Evolutionary conservation across 2,888 invertebrate genomes (phyloP).

Genomic region (Drosophila prostipennis): DNA sequence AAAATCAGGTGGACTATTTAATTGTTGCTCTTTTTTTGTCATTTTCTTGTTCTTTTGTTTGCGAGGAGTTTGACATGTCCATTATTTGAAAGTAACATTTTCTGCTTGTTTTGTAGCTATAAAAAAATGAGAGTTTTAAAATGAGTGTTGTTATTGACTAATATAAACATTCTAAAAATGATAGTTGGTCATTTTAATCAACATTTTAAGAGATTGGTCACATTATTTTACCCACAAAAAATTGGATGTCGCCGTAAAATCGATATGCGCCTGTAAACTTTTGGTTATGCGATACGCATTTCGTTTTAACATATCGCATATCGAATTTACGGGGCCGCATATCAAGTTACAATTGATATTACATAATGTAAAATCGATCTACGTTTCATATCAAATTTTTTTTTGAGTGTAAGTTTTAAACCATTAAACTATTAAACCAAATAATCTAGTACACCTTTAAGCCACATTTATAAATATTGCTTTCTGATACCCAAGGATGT

Average conservation of each 20-base stretch:
- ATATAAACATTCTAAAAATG: too few species aligned
- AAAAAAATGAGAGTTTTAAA: not conserved
- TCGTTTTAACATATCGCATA: too few species aligned
- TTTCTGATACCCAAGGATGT: not conserved
- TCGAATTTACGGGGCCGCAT: too few species aligned
- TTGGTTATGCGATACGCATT: too few species aligned
- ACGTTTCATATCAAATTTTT: too few species aligned
- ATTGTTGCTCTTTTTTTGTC: slow-evolving; percentile 8
- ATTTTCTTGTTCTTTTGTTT: slow-evolving; percentile 5
- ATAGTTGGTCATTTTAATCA: not conserved
- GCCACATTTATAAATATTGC: not conserved
- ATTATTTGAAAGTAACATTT: slow-evolving; percentile 11
- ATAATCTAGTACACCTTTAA: not conserved
- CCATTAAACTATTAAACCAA: too few species aligned
- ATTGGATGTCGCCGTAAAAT: too few species aligned
- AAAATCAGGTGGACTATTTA: slow-evolving; percentile 19
- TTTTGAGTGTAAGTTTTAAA: too few species aligned
- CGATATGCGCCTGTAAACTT: too few species aligned
- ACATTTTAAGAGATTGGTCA: not conserved
- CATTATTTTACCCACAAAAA: too few species aligned
- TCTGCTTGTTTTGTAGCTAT: not conserved
- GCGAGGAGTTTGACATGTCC: slow-evolving; percentile 19
- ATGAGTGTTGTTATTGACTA: not conserved
- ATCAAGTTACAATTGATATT: too few species aligned
- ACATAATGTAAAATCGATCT: too few species aligned